Base-by-base conservation (phyloP, 2,888 invertebrate genomes). In the Labia minor region DNA sequence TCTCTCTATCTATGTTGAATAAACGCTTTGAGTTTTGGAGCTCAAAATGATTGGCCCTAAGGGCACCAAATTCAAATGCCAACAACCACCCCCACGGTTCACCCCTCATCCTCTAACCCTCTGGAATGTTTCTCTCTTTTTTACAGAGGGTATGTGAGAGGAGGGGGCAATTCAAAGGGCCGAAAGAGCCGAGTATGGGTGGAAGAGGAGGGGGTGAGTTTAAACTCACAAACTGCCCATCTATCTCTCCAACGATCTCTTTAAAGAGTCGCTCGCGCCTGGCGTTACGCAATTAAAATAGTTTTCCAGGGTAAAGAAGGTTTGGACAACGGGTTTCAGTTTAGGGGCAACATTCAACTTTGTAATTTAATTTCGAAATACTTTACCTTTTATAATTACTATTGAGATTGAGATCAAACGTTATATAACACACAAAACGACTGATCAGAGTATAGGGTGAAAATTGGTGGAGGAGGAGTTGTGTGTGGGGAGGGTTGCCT, bases 201-300 rank as follows among this genome's bases (percentile, higher is more conserved):
- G n/a, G n/a, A n/a, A n/a, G 26, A 26, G 8, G 26, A 8, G 26
- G 26, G 49, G 16, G 49, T n/a, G 49, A 14, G 49, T 49, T 49
- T 49, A 49, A 49, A 49, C 49, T 49, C 49, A 49, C 49, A 49
- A 49, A 49, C 49, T 49, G 49, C 49, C 49, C 49, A 49, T 49
- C 49, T 49, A 49, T 49, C 49, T 49, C 49, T 49, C 49, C 3
- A 49, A 49, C 49, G 49, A 49, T 49, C 49, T 49, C 49, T 49
- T 16, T 49, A 49, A 49, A 49, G 49, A 49, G 49, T 49, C 49
- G 49, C 49, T 49, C 49, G 49, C 49, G 49, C 49, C 49, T 49
- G 14, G 49, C 49, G 16, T 26, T 26, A 26, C 26, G 26, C 26
- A 26, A 26, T 26, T 26, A 26, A 26, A 26, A 26, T 26, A 26